A percentile compares a stretch with the other conserved stretches of the same genome.
phyloP scores from a whole-genome alignment of 1,140 invertebrate species.

The Drosophila carrolli region DNA sequence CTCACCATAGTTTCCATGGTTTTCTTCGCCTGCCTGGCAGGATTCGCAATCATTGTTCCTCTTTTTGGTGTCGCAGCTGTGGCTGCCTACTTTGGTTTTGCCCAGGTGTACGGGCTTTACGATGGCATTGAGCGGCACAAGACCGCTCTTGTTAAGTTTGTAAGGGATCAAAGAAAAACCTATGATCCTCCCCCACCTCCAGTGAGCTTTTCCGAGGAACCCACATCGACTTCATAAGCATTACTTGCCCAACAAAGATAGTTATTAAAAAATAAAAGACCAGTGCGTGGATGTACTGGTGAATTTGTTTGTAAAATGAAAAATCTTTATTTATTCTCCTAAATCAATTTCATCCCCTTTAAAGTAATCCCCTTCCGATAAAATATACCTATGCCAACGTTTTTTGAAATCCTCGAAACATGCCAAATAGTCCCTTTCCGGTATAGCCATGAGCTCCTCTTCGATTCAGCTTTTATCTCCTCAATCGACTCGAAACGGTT shows the following conservation, averaged over 20 bases:
- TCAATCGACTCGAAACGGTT: too few species aligned
- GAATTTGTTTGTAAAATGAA: too few species aligned
- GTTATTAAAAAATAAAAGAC: conserved; percentile 1
- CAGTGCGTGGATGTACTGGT: not conserved
- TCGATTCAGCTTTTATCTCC: too few species aligned
- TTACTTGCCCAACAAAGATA: not conserved
- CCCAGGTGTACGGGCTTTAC: conserved; percentile 57
- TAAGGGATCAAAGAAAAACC: conserved; percentile 9
- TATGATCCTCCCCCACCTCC: not conserved
- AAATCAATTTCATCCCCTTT: too few species aligned
- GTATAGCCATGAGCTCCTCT: too few species aligned
- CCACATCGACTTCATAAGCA: conserved; percentile 4
- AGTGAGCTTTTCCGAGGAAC: not conserved
- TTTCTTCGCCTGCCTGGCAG: conserved; percentile 68
- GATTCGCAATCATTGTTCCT: conserved; percentile 52
- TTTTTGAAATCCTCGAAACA: too few species aligned
- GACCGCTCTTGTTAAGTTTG: conserved; percentile 19
- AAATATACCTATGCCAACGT: too few species aligned
- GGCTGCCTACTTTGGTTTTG: conserved; percentile 70
- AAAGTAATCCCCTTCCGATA: too few species aligned
- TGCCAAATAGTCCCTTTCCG: too few species aligned
- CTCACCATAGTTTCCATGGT: conserved; percentile 71
- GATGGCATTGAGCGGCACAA: conserved; percentile 41
- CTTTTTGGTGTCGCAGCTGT: conserved; percentile 56
- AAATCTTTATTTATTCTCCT: too few species aligned